Conservation (phyloP, 2,888 invertebrate species). For the Sesia bembeciformis region DNA sequence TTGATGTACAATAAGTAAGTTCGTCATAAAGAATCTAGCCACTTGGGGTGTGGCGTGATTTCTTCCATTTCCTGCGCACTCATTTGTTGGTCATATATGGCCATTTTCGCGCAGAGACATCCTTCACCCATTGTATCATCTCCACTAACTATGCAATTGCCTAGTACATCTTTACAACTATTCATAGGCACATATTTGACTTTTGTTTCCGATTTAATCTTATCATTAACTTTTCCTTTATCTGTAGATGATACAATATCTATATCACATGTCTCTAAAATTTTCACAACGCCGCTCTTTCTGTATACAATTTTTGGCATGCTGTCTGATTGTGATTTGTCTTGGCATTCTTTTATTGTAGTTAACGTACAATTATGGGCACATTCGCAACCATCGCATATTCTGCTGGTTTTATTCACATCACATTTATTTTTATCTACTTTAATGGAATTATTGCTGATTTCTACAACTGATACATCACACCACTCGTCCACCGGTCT, state of each 20-base stretch:
- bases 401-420: not conserved
- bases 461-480: conserved; percentile 7
- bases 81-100: conserved; percentile 39
- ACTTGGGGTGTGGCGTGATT: conserved; percentile 45
- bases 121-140: conserved; percentile 47
- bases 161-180: conserved; percentile 54
- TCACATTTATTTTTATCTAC: not conserved
- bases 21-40: not conserved
- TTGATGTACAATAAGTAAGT: too few relatives aligned
- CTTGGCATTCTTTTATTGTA: not conserved
- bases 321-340: not conserved
- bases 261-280: conserved; percentile 41
- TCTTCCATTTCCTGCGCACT: conserved; percentile 57
- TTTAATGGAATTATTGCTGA: not conserved
- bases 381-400: conserved; percentile 36
- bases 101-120: conserved; percentile 60
- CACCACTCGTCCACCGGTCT: conserved; percentile 16
- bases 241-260: conserved; percentile 19
- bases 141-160: conserved; percentile 57
- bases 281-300: conserved; percentile 44
- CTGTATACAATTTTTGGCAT: conserved; percentile 35
- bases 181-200: conserved; percentile 28
- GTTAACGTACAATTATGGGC: conserved; percentile 10
- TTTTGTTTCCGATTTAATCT: conserved; percentile 7
- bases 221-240: conserved; percentile 1